These are phyloP conservation scores for Chiloscyllium punctatum DNA, from an alignment of 2,797 vertebrate species.

Conservation along the genomic window DNA sequence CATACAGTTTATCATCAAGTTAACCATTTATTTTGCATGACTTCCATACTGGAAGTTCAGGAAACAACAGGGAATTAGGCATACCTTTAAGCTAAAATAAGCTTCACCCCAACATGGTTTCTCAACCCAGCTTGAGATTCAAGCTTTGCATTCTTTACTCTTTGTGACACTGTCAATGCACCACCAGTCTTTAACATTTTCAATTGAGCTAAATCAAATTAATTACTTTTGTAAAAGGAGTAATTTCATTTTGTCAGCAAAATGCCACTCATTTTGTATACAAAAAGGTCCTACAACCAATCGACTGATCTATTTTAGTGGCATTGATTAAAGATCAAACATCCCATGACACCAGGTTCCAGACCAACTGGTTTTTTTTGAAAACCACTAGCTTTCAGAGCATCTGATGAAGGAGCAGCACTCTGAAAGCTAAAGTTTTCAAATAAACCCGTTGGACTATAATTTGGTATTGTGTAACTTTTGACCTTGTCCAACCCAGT, in stretches of 20 bases:
- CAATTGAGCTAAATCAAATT: not conserved
- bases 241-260: not conserved
- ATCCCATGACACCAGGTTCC: too few relatives aligned
- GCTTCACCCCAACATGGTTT: not conserved
- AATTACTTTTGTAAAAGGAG: not conserved
- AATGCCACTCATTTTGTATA: not conserved
- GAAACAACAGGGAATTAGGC: not conserved
- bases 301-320: too few relatives aligned
- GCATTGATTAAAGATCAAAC: not conserved
- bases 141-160: not conserved
- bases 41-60: not conserved
- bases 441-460: too few relatives aligned
- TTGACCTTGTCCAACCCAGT: too few relatives aligned
- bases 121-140: not conserved
- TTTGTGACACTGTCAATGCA: not conserved
- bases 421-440: too few relatives aligned
- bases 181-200: not conserved
- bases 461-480: too few relatives aligned
- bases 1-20: conserved; percentile 2
- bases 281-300: not conserved
- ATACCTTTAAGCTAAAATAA: not conserved
- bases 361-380: too few relatives aligned
- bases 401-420: too few relatives aligned
- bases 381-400: too few relatives aligned
- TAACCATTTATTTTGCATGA: not conserved